These are phyloP conservation scores for Sebastes elongatus DNA, from an alignment of 2,797 vertebrate genomes.

Conservation along the genomic window DNA sequence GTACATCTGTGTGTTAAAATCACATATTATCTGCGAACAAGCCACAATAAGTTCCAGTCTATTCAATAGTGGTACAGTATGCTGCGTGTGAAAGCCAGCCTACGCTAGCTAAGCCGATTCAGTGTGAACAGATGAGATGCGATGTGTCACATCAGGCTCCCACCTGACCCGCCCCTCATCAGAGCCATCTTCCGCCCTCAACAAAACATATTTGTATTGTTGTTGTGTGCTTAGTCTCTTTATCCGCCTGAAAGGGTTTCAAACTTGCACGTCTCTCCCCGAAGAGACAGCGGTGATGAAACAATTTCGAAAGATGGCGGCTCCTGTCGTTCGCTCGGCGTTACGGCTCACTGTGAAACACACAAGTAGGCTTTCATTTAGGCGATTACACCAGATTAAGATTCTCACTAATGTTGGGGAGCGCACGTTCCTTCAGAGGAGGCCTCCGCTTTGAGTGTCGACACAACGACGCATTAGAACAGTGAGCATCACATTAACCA, in stretches of 20 bases:
- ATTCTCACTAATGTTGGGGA: constrained; percentile 62
- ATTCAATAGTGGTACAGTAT: background rate
- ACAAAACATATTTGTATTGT: constrained; percentile 67
- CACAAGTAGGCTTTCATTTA: constrained; percentile 69
- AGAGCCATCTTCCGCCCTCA: constrained; percentile 51
- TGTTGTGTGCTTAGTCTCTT: constrained; percentile 75
- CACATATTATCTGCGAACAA: background rate
- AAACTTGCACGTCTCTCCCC: constrained; percentile 60
- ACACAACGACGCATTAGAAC: constrained; percentile 81
- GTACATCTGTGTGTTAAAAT: background rate
- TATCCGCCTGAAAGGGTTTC: constrained; percentile 76
- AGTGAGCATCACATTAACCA: constrained; percentile 86
- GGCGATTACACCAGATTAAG: constrained; percentile 76
- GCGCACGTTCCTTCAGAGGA: constrained; percentile 70
- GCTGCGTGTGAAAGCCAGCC: background rate
- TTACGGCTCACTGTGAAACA: constrained; percentile 51
- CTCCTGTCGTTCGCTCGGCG: constrained; percentile 38
- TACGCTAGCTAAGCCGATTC: constrained; percentile 26
- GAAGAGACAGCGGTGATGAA: constrained; percentile 72
- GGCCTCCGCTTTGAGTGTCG: constrained; percentile 77
- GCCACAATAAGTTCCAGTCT: background rate
- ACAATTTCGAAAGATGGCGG: constrained; percentile 71
- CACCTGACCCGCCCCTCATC: constrained; percentile 54
- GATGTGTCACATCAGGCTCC: constrained; percentile 43
- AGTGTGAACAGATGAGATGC: constrained; percentile 54